Conservation (phyloP, 1,140 invertebrate species). For the Tetramorium alpestre region DNA sequence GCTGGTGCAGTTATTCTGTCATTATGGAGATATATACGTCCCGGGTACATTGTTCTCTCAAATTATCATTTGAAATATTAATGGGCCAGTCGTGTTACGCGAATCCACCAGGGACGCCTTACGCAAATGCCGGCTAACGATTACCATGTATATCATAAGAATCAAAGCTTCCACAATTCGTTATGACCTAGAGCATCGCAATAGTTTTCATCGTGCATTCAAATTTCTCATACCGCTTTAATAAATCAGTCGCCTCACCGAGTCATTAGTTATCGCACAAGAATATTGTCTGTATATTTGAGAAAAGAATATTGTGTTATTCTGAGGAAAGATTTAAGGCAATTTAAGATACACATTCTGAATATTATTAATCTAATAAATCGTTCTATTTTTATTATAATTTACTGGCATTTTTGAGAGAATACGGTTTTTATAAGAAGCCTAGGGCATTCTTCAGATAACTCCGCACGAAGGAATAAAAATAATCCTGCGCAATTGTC, state of each 20-base stretch:
- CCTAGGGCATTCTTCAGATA: neutral
- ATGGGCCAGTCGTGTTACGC: slow-evolving; percentile 13
- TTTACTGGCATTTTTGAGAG: neutral
- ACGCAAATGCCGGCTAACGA: neutral
- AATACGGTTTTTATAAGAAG: neutral
- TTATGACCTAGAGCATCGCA: neutral
- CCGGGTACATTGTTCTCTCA: slow-evolving; percentile 27
- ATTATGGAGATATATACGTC: slow-evolving; percentile 34
- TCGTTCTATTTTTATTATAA: neutral
- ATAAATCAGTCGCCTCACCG: neutral
- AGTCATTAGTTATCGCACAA: neutral
- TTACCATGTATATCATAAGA: slow-evolving; percentile 1
- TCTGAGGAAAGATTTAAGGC: neutral
- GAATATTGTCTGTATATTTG: neutral
- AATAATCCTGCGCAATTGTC: neutral
- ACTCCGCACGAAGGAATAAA: neutral
- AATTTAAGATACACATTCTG: neutral
- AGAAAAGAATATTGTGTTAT: neutral
- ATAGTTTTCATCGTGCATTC: neutral
- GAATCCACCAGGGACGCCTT: neutral
- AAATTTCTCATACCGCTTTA: neutral
- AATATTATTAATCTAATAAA: slow-evolving; percentile 4
- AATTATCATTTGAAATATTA: slow-evolving; percentile 56
- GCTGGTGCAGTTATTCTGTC: slow-evolving; percentile 1
- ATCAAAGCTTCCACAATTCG: neutral